Percentiles rank a stretch among this genome's conserved stretches.
phyloP scores from a whole-genome alignment of 1,140 invertebrate species.

The Radopholus similis region DNA sequence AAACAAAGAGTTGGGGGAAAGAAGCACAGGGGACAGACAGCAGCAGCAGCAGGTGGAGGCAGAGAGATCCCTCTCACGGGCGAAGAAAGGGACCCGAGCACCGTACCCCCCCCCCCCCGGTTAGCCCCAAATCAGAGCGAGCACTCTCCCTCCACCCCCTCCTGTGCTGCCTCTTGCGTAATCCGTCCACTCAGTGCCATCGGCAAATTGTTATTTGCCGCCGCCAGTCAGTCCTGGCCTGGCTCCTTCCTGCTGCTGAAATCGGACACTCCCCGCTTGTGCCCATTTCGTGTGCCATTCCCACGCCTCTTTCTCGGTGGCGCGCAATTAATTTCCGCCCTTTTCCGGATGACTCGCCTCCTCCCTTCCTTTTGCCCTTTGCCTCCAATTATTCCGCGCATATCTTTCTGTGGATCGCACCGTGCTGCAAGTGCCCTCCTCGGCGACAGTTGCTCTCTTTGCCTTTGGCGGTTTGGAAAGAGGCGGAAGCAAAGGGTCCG shows the following conservation, averaged over 20 bases:
- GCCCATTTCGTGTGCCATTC: background rate
- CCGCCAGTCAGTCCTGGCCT: too few relatives aligned
- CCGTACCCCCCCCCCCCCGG: background rate
- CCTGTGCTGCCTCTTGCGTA: background rate
- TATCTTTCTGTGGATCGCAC: background rate
- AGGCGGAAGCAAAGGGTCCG: background rate
- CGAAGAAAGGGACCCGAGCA: background rate
- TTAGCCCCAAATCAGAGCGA: too few relatives aligned
- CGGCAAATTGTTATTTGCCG: background rate
- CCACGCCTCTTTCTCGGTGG: background rate
- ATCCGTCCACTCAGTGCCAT: background rate
- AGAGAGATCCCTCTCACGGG: too few relatives aligned
- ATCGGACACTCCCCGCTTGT: background rate
- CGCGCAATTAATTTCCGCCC: slow-evolving; percentile 1
- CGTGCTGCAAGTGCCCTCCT: too few relatives aligned
- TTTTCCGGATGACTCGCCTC: background rate
- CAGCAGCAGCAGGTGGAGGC: too few relatives aligned
- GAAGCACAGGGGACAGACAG: too few relatives aligned
- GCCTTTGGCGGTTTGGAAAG: background rate
- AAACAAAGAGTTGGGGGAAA: too few relatives aligned
- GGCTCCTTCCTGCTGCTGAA: background rate
- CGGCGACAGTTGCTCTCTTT: background rate
- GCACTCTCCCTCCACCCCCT: background rate
- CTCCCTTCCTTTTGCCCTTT: background rate
- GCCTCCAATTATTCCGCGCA: background rate